These are phyloP conservation scores for Polyommatus iphigenia DNA, from an alignment of 2,888 invertebrate species.

Conservation along the genomic window DNA sequence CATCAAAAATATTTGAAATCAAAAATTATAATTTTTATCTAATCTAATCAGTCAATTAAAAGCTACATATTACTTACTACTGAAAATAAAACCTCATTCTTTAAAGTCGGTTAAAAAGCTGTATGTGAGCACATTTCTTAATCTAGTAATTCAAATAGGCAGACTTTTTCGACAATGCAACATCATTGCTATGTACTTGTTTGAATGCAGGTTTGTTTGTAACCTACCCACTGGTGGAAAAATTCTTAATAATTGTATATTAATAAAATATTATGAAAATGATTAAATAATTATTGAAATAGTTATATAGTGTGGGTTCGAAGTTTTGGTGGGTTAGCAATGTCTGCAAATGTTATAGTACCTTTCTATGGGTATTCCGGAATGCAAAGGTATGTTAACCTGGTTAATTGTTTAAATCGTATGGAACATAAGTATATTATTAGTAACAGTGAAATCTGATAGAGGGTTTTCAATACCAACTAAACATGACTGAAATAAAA, in stretches of 20 bases:
- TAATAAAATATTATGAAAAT: constrained; percentile 13
- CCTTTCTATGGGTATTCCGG: background rate
- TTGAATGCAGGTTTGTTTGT: background rate
- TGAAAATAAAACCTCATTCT: too few species aligned
- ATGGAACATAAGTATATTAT: constrained; percentile 40
- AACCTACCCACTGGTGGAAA: background rate
- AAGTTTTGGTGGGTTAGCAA: background rate
- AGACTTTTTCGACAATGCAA: background rate
- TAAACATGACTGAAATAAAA: constrained; percentile 78
- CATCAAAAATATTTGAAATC: too few species aligned
- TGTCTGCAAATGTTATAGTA: background rate
- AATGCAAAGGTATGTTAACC: background rate
- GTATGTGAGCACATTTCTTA: background rate
- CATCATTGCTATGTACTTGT: background rate
- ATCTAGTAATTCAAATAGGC: background rate
- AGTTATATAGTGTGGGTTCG: constrained; percentile 7
- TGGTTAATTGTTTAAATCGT: constrained; percentile 36
- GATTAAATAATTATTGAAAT: constrained; percentile 4
- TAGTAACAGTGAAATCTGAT: constrained; percentile 43
- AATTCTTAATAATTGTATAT: constrained; percentile 7
- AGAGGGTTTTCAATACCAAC: constrained; percentile 50
- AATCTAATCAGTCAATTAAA: too few species aligned
- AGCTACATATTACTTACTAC: too few species aligned
- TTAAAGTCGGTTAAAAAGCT: too few species aligned
- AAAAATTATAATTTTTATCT: too few species aligned